phyloP scores from a whole-genome alignment of 2,797 vertebrate species.

The Cossypha caffra region DNA sequence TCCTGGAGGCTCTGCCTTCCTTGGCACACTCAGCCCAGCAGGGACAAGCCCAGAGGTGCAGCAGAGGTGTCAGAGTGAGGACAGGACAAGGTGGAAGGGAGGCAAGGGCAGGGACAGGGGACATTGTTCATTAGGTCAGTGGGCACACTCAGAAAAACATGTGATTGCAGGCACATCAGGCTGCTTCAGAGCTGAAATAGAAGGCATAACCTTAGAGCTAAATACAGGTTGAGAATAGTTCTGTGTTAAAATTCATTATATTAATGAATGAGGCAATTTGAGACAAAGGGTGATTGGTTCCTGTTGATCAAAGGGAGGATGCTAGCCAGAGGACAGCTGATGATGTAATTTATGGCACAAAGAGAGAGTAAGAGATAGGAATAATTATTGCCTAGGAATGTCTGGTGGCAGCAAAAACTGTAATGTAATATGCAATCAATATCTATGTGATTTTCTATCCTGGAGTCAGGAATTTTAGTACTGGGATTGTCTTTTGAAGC shows the following conservation, averaged over 20 bases:
- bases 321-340: slow-evolving; percentile 12
- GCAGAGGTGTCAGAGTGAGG: accelerated
- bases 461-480: neutral
- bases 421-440: neutral
- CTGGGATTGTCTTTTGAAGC: neutral
- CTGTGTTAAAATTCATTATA: slow-evolving; percentile 34
- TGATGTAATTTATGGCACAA: slow-evolving; percentile 29
- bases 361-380: neutral
- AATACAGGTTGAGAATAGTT: slow-evolving; percentile 43
- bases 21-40: neutral
- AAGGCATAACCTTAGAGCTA: slow-evolving; percentile 49
- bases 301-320: slow-evolving; percentile 23
- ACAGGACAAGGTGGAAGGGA: neutral
- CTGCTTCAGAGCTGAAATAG: slow-evolving; percentile 36
- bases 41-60: neutral
- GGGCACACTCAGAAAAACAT: neutral
- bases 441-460: neutral
- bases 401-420: neutral
- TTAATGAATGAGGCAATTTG: slow-evolving; percentile 35
- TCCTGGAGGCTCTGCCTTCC: neutral
- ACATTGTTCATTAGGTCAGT: neutral
- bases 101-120: slow-evolving; percentile 29
- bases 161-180: neutral
- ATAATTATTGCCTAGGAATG: neutral
- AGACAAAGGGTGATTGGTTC: slow-evolving; percentile 14